Base-by-base conservation (phyloP, 2,888 invertebrate species). In the Tenthredo notha region DNA sequence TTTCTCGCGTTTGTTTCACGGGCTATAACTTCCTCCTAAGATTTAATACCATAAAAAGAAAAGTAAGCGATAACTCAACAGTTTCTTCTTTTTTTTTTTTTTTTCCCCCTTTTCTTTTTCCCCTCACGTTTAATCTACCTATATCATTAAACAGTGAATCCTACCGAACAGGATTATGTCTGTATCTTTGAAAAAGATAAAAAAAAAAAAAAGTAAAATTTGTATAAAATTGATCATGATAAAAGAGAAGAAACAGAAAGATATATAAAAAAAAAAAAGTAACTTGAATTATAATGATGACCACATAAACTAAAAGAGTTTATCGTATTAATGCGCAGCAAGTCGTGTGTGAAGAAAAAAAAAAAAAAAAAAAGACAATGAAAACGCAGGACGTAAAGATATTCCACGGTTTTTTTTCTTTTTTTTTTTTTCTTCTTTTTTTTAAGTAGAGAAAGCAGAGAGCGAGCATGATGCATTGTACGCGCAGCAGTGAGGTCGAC, bases 401-500 rank as follows among this genome's bases (percentile, higher is more conserved):
- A 74, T 43, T 9, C 72, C 21, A 2, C n/a, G n/a, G 12, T 25
- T 43, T 47, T 47, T 47, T 15, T 15, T 47, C 3, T 47, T 47
- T 47, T 47, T 9, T 43, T 43, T 10, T 43, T 43, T 10, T 40
- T 40, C 1, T 0, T 10, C 3, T 15, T 47, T 15, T 15, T 47
- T 77, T 54, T 18, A 54, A 77, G 83, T 86, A 89, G 88, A 87
- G 86, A 85, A 89, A 87, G 61, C 21, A 87, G 89, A 25, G 50
- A 50, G 29, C 50, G 77, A 77, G 77, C 77, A 77, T 77, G 77
- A 77, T 54, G 77, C 86, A 87, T 86, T 77, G 77, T 86, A 88
- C 85, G 84, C 86, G 86, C 75, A 84, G 87, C 75, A 84, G 87
- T 84, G 86, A 87, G 88, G 88, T 89, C 89, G 85, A 87, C 85